Conservation (phyloP, 1,140 invertebrate genomes). For the Drosophila nigromelanica region DNA sequence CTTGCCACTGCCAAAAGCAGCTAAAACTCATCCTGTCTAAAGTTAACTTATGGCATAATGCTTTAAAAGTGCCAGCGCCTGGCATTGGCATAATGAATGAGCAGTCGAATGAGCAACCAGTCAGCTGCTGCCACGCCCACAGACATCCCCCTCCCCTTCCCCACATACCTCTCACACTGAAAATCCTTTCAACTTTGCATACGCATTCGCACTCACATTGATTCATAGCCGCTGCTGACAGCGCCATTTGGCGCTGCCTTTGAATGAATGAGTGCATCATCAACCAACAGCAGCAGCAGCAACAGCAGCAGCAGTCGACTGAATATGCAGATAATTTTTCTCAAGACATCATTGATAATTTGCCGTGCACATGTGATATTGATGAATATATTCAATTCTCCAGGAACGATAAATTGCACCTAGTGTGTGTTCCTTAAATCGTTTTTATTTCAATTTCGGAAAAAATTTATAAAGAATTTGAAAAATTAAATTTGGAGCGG, state of each 20-base stretch:
- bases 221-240: slow-evolving; percentile 49
- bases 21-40: slow-evolving; percentile 67
- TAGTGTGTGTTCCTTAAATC: not conserved
- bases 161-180: not conserved
- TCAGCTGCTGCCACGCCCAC: slow-evolving; percentile 47
- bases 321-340: slow-evolving; percentile 72
- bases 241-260: slow-evolving; percentile 36
- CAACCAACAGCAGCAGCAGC: not conserved
- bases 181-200: slow-evolving; percentile 36
- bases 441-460: not conserved
- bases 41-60: slow-evolving; percentile 78
- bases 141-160: not conserved
- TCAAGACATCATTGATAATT: slow-evolving; percentile 66
- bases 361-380: slow-evolving; percentile 46
- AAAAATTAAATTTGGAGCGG: too few relatives aligned
- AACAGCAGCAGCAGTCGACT: slow-evolving; percentile 8
- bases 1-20: slow-evolving; percentile 57
- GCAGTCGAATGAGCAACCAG: slow-evolving; percentile 53
- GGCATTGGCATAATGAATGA: slow-evolving; percentile 79
- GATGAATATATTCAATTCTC: slow-evolving; percentile 35
- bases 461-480: not conserved
- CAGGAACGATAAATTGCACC: not conserved
- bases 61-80: slow-evolving; percentile 63
- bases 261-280: slow-evolving; percentile 51
- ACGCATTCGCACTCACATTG: slow-evolving; percentile 38